These are phyloP conservation scores for Cydia pomonella DNA, from an alignment of 1,140 invertebrate genomes.

Conservation along the genomic window DNA sequence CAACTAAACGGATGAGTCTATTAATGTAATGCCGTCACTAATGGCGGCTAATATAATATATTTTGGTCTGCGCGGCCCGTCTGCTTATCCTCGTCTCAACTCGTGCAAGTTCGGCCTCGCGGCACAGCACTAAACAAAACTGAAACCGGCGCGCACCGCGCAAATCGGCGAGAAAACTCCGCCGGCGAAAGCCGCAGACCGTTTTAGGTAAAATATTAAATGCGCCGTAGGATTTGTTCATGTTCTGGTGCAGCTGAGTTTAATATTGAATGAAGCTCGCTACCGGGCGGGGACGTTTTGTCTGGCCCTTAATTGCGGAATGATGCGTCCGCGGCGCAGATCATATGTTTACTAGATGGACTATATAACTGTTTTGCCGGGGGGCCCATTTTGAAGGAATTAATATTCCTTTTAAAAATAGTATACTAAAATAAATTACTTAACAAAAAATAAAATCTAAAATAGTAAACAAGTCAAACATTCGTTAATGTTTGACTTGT, in stretches of 20 bases:
- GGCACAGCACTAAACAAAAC: slow-evolving; percentile 59
- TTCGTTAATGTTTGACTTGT: too few species aligned
- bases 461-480: too few species aligned
- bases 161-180: slow-evolving; percentile 60
- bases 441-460: too few species aligned
- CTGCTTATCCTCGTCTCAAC: slow-evolving; percentile 46
- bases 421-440: too few species aligned
- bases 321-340: slow-evolving; percentile 49
- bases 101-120: slow-evolving; percentile 39
- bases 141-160: slow-evolving; percentile 51
- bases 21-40: slow-evolving; percentile 1
- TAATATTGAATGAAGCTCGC: slow-evolving; percentile 65
- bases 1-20: background rate
- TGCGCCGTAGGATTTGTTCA: slow-evolving; percentile 60
- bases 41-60: background rate
- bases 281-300: slow-evolving; percentile 50
- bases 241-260: slow-evolving; percentile 50
- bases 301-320: slow-evolving; percentile 62
- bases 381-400: background rate
- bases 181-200: slow-evolving; percentile 61
- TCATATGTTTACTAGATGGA: background rate
- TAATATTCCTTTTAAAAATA: too few species aligned
- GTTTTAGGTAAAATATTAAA: slow-evolving; percentile 75
- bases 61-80: background rate
- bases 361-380: background rate